Conservation (phyloP, 2,797 vertebrate genomes). For the Tadarida brasiliensis region DNA sequence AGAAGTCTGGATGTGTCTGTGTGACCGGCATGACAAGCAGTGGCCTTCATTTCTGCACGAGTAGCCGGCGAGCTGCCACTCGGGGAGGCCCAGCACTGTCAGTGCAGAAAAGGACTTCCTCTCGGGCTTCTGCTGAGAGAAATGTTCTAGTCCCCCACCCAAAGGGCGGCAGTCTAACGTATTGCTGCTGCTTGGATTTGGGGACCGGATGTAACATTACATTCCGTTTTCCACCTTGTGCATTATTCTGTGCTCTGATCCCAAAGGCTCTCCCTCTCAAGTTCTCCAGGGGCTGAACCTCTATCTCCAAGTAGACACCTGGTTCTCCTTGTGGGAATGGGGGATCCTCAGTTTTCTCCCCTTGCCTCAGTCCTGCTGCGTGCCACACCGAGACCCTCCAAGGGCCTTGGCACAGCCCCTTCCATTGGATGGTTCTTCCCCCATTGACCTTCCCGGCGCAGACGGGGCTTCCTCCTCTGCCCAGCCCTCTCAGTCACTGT, state of each 20-base stretch:
- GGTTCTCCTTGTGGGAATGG: too few relatives aligned
- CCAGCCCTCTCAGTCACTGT: neutral
- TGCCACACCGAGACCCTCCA: fast-evolving
- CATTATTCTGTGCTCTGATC: neutral
- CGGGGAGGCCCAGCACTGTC: neutral
- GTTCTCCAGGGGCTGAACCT: neutral
- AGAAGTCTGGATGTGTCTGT: neutral
- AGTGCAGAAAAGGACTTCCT: neutral
- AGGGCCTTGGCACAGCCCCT: too few relatives aligned
- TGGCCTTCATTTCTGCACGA: neutral
- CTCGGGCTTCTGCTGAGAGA: neutral
- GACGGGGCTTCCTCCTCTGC: neutral
- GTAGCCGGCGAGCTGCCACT: too few relatives aligned
- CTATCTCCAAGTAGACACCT: neutral
- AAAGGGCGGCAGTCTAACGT: neutral
- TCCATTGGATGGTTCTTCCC: fast-evolving
- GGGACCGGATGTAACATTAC: neutral
- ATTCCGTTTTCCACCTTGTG: neutral
- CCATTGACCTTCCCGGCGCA: fast-evolving
- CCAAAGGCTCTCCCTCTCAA: neutral
- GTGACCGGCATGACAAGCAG: neutral
- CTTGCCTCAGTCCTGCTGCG: neutral
- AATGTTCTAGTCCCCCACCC: neutral
- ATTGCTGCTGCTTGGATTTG: neutral
- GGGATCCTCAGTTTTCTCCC: neutral